Evolutionary conservation across 1,140 invertebrate genomes (phyloP).

Genomic region (Brachionus rotundiformis): DNA sequence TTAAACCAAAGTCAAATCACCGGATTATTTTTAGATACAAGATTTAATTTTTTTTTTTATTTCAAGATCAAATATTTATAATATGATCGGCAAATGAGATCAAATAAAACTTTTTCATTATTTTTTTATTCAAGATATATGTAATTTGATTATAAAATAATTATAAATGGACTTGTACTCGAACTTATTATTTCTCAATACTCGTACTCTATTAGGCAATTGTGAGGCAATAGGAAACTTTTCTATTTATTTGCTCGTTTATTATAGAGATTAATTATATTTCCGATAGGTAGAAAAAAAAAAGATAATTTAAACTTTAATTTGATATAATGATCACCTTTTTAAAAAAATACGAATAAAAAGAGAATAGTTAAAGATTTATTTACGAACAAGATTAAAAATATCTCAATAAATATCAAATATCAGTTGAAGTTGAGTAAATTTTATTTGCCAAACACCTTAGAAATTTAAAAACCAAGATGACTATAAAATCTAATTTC

Average conservation of each 20-base stretch:
- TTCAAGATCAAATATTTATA: conserved; percentile 4
- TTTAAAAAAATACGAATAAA: not conserved
- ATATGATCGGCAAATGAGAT: not conserved
- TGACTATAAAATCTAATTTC: not conserved
- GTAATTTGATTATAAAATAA: not conserved
- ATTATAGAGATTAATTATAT: conserved; percentile 3
- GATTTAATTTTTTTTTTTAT: not conserved
- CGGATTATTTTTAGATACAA: not conserved
- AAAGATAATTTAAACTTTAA: conserved; percentile 12
- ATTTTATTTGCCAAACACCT: conserved; percentile 1
- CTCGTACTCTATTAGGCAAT: not conserved
- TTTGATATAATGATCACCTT: conserved; percentile 15
- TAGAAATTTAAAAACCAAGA: not conserved
- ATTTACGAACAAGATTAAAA: conserved; percentile 9
- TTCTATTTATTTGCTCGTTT: not conserved
- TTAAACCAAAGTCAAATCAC: not conserved
- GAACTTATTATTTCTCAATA: too few species aligned
- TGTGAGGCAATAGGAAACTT: not conserved
- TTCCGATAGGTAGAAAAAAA: not conserved
- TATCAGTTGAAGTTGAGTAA: not conserved
- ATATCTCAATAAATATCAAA: conserved; percentile 17
- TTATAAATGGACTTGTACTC: not conserved
- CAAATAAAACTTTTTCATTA: not conserved
- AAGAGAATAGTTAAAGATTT: not conserved
- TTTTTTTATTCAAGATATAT: not conserved